These are phyloP conservation scores for Rhynchonema sp. DNA, from an alignment of 2,888 invertebrate genomes.

Conservation along the genomic window DNA sequence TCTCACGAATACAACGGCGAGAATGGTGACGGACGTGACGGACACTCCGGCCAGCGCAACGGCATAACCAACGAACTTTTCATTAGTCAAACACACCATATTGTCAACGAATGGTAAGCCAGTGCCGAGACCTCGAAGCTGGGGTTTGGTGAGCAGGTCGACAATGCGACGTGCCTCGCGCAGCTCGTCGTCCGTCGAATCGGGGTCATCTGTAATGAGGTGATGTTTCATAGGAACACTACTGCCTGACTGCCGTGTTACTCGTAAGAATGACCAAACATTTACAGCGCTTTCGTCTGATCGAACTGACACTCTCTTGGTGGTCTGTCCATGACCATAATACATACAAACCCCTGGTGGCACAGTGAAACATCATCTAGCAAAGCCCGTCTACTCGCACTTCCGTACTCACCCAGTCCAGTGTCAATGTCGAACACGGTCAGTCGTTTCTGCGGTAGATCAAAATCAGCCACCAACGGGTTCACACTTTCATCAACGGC, in stretches of 20 bases:
- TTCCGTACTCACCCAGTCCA: background rate
- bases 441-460: constrained; percentile 3
- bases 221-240: no score
- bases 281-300: no score
- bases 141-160: background rate
- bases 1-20: background rate
- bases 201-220: background rate
- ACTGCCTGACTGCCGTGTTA: no score
- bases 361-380: no score
- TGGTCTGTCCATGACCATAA: no score
- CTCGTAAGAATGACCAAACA: no score
- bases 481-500: background rate
- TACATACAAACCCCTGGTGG: no score
- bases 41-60: background rate
- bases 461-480: constrained; percentile 1
- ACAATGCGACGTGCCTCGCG: background rate
- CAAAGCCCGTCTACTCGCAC: no score
- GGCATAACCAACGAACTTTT: background rate
- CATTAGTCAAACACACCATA: background rate
- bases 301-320: no score
- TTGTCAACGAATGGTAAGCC: background rate
- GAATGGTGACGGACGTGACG: background rate
- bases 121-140: background rate
- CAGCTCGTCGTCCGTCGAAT: background rate
- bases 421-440: constrained; percentile 6